Conservation (phyloP, 2,888 invertebrate species). For the Synanthedon tipuliformis region DNA sequence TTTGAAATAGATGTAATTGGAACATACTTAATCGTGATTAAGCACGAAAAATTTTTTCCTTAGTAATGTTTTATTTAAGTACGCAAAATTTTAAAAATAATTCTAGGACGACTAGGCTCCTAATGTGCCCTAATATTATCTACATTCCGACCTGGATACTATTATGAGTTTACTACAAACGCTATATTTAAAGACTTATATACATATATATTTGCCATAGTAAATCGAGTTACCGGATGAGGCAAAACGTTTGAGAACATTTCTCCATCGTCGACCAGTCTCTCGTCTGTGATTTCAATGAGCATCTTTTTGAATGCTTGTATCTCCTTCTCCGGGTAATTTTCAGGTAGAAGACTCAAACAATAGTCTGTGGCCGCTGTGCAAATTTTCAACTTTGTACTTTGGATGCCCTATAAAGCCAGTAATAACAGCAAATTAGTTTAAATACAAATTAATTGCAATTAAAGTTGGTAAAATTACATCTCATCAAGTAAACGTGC, state of each 20-base stretch:
- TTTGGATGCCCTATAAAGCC: conserved; percentile 22
- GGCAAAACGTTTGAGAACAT: conserved; percentile 39
- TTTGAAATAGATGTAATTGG: neutral
- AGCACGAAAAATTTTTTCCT: no score
- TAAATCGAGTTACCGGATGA: conserved; percentile 48
- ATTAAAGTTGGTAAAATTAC: no score
- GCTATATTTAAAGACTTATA: no score
- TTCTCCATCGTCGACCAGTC: conserved; percentile 41
- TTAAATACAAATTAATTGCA: neutral
- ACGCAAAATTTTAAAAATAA: no score
- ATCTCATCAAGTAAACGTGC: no score
- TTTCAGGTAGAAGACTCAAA: conserved; percentile 28
- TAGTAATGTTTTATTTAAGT: no score
- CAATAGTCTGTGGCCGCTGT: conserved; percentile 54
- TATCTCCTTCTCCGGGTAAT: conserved; percentile 7
- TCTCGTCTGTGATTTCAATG: conserved; percentile 45
- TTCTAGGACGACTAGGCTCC: no score
- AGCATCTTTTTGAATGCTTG: conserved; percentile 23
- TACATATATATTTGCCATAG: no score
- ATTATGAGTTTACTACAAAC: no score
- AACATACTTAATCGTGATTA: neutral
- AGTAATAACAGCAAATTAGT: neutral
- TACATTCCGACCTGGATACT: no score
- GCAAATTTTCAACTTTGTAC: conserved; percentile 45
- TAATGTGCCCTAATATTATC: no score